These are phyloP conservation scores for Acrossocheilus fasciatus DNA, from an alignment of 2,797 vertebrate species.

Conservation along the genomic window DNA sequence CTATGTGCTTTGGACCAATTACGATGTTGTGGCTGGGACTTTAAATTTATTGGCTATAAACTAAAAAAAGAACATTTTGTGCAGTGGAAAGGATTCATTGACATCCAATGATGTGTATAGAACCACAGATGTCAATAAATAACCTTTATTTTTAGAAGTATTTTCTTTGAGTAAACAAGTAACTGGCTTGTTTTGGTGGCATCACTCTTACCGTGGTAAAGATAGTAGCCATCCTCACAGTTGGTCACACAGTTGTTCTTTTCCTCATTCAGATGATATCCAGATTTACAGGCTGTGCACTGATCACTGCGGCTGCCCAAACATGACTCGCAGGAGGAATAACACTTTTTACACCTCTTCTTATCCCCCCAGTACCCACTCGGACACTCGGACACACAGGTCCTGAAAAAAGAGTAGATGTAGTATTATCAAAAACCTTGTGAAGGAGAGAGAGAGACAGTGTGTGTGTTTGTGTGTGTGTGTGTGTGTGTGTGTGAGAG, in stretches of 20 bases:
- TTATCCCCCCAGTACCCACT: constrained; percentile 78
- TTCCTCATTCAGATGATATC: constrained; percentile 88
- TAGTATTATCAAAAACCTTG: not conserved
- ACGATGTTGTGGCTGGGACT: not conserved
- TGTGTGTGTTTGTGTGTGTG: too few species aligned
- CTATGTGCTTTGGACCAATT: not conserved
- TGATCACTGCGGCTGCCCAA: constrained; percentile 91
- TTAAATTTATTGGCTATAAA: not conserved
- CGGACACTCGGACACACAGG: constrained; percentile 75
- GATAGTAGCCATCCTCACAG: constrained; percentile 88
- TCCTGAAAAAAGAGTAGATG: constrained; percentile 57
- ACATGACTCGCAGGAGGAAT: constrained; percentile 88
- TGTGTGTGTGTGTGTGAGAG: too few species aligned
- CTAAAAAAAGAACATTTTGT: not conserved
- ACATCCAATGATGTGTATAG: not conserved
- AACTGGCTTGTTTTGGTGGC: not conserved
- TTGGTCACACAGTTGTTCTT: constrained; percentile 82
- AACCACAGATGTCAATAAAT: not conserved
- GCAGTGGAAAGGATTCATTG: not conserved
- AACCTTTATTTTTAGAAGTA: not conserved
- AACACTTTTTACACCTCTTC: constrained; percentile 89
- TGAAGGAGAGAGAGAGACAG: not conserved
- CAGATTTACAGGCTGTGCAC: constrained; percentile 89
- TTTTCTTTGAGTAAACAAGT: not conserved
- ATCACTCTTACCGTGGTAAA: constrained; percentile 75